These are phyloP conservation scores for Siniperca obscura DNA, from an alignment of 2,797 vertebrate species.

Conservation along the genomic window DNA sequence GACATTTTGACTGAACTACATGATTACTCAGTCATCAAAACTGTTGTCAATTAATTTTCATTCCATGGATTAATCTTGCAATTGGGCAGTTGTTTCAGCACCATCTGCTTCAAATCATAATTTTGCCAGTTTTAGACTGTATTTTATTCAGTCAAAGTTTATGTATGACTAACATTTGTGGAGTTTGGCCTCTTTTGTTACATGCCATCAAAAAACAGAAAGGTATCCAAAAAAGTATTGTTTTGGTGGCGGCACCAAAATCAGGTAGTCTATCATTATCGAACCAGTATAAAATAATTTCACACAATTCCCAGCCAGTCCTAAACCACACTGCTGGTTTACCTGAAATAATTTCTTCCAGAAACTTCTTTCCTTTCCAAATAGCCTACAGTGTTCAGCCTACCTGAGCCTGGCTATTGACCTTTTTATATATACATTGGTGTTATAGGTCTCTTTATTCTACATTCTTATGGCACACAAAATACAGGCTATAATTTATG, in stretches of 20 bases:
- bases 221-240: background rate
- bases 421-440: slow-evolving; percentile 36
- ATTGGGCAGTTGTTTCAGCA: background rate
- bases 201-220: background rate
- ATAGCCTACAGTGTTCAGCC: background rate
- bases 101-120: background rate
- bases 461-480: slow-evolving; percentile 66
- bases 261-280: background rate
- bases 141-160: background rate
- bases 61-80: background rate
- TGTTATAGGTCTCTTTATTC: slow-evolving; percentile 64
- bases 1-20: background rate
- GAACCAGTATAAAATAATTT: background rate
- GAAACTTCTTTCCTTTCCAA: slow-evolving; percentile 2
- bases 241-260: background rate
- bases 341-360: background rate
- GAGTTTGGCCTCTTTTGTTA: background rate
- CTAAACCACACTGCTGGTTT: background rate
- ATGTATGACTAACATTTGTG: background rate
- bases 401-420: slow-evolving; percentile 11
- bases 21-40: background rate
- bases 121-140: background rate
- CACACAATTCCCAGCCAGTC: background rate
- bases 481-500: slow-evolving; percentile 80
- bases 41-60: background rate